Evolutionary conservation across 2,888 invertebrate species (phyloP).

Genomic region (Abscondita cerata): DNA sequence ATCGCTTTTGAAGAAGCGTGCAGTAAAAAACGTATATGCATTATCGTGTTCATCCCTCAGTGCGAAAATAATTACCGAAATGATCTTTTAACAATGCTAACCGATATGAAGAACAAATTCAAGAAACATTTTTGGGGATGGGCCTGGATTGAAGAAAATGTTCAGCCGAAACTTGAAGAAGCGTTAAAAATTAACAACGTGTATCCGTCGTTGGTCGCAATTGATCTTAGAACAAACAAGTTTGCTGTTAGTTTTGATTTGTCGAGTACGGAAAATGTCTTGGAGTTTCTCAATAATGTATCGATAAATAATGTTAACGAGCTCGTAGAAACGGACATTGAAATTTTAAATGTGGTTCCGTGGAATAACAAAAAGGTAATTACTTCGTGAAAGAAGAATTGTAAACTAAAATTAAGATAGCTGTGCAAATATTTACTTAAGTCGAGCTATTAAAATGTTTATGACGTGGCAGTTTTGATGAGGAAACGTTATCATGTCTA

Average conservation of each 20-base stretch:
- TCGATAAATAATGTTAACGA: no score
- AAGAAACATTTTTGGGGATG: conserved; percentile 97
- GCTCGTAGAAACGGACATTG: no score
- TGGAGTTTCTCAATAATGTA: background rate
- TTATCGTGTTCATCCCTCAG: conserved; percentile 90
- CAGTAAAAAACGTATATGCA: conserved; percentile 87
- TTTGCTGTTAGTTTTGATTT: conserved; percentile 68
- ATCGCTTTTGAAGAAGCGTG: conserved; percentile 76
- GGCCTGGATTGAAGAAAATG: conserved; percentile 90
- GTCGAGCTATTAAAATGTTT: no score
- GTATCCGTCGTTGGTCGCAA: conserved; percentile 95
- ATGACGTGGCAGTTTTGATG: no score
- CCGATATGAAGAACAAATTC: conserved; percentile 83
- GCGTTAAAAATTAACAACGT: conserved; percentile 93
- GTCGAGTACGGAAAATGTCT: background rate
- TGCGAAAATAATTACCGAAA: conserved; percentile 96
- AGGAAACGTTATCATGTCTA: no score
- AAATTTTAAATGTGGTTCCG: no score
- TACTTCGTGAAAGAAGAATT: no score
- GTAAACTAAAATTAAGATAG: no score
- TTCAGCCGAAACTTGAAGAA: conserved; percentile 81
- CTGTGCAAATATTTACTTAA: no score
- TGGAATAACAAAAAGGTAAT: no score
- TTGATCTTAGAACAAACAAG: conserved; percentile 93
- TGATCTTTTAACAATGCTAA: conserved; percentile 78